A percentile compares a stretch with the other conserved stretches of the same genome.
phyloP scores from a whole-genome alignment of 2,113 vertebrate genomes.

The Ploceus nigricollis region DNA sequence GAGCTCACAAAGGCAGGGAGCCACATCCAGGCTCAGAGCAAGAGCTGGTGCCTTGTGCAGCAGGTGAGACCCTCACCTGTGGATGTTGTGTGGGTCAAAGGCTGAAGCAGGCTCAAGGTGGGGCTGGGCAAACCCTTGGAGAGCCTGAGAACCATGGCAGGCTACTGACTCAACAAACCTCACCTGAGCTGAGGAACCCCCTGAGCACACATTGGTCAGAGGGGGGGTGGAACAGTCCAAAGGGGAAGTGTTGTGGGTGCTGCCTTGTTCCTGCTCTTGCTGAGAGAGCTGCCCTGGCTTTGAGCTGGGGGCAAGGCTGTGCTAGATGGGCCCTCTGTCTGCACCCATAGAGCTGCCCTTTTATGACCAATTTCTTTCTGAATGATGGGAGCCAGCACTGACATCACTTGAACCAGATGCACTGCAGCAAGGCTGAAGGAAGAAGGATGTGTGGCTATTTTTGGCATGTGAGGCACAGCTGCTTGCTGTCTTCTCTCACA shows the following conservation, averaged over 20 bases:
- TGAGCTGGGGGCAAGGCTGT: not conserved
- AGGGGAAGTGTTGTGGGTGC: not conserved
- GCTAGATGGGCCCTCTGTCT: not conserved
- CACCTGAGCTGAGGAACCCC: not conserved
- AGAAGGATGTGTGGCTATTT: not conserved
- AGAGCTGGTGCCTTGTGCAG: not conserved
- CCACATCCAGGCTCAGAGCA: not conserved
- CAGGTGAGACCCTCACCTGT: accelerated
- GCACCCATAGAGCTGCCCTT: not conserved
- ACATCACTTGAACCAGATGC: not conserved
- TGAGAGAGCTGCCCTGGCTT: not conserved
- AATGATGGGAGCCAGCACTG: not conserved
- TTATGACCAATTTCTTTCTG: not conserved
- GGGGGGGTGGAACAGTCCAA: not conserved
- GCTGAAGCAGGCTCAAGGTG: not conserved
- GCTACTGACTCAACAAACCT: not conserved
- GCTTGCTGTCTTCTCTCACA: not conserved
- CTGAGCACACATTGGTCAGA: not conserved
- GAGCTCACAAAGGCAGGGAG: not conserved
- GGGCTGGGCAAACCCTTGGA: not conserved
- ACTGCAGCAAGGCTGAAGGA: not conserved
- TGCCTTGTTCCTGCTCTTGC: not conserved
- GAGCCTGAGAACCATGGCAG: accelerated
- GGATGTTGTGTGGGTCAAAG: not conserved
- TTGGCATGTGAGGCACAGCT: not conserved